phyloP scores from a whole-genome alignment of 2,888 invertebrate species.

The Dendrolimus pini region DNA sequence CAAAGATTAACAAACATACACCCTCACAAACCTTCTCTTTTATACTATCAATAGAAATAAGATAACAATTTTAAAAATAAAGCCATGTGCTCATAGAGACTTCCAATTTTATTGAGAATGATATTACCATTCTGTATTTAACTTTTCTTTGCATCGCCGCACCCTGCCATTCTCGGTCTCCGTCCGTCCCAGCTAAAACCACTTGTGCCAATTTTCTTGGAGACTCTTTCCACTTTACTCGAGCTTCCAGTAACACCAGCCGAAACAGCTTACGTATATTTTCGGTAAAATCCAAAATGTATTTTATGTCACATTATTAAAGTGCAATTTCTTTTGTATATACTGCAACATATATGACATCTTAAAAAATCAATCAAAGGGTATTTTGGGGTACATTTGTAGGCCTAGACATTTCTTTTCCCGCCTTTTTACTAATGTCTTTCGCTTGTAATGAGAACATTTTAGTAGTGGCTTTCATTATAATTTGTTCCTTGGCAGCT shows the following conservation, averaged over 20 bases:
- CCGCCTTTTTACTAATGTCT: conserved; percentile 59
- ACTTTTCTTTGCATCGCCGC: conserved; percentile 35
- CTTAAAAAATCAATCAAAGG: conserved; percentile 17
- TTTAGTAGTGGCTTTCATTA: conserved; percentile 55
- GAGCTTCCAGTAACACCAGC: conserved; percentile 45
- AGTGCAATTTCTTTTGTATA: conserved; percentile 30
- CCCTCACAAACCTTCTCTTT: too few species aligned
- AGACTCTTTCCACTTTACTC: conserved; percentile 72
- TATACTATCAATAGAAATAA: too few species aligned
- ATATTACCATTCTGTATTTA: conserved; percentile 17
- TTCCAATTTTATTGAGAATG: background rate
- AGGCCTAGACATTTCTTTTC: conserved; percentile 64
- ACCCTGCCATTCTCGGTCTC: conserved; percentile 34
- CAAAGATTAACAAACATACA: too few species aligned
- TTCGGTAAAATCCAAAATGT: conserved; percentile 29
- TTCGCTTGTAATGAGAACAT: conserved; percentile 66
- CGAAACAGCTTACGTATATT: conserved; percentile 44
- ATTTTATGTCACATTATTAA: conserved; percentile 29
- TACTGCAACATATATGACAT: conserved; percentile 14
- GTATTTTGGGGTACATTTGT: conserved; percentile 58
- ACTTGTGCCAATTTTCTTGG: conserved; percentile 77
- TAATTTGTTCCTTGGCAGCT: conserved; percentile 51
- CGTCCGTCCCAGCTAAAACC: conserved; percentile 66
- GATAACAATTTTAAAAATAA: too few species aligned
- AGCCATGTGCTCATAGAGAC: conserved; percentile 11